Conservation (phyloP, 2,797 vertebrate genomes). For the Martes flavigula region DNA sequence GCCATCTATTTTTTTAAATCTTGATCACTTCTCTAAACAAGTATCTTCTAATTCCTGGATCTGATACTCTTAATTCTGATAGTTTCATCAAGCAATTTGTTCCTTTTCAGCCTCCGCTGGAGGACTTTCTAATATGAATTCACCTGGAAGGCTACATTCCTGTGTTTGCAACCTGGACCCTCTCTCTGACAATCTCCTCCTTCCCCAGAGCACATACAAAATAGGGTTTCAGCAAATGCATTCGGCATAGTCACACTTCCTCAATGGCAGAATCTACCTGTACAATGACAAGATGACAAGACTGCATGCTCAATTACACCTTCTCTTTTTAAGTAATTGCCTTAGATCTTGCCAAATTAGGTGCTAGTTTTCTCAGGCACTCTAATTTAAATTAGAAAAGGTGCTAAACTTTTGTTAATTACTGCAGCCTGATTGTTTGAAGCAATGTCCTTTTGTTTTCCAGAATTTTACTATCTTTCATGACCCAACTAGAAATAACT, state of each 20-base stretch:
- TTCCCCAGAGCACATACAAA: conserved; percentile 47
- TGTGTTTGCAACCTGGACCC: background rate
- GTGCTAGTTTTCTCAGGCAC: conserved; percentile 77
- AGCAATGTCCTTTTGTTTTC: conserved; percentile 60
- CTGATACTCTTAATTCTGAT: background rate
- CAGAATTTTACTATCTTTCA: conserved; percentile 28
- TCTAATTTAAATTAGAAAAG: conserved; percentile 79
- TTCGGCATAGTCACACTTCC: conserved; percentile 54
- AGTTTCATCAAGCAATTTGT: background rate
- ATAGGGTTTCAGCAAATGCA: conserved; percentile 59
- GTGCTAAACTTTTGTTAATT: conserved; percentile 75
- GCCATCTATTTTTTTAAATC: background rate
- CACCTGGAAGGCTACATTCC: background rate
- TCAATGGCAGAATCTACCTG: conserved; percentile 71
- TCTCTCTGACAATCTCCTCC: background rate
- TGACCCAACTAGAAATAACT: background rate
- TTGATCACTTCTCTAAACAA: conserved; percentile 4
- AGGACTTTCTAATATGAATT: conserved; percentile 22
- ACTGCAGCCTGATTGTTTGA: conserved; percentile 65
- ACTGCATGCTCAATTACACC: conserved; percentile 85
- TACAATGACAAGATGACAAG: conserved; percentile 81
- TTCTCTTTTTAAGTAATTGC: conserved; percentile 80
- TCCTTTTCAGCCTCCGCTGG: background rate
- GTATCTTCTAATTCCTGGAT: background rate
- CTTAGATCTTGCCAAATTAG: conserved; percentile 81